These are phyloP conservation scores for Phragmatobia fuliginosa DNA, from an alignment of 2,888 invertebrate genomes.

Conservation along the genomic window DNA sequence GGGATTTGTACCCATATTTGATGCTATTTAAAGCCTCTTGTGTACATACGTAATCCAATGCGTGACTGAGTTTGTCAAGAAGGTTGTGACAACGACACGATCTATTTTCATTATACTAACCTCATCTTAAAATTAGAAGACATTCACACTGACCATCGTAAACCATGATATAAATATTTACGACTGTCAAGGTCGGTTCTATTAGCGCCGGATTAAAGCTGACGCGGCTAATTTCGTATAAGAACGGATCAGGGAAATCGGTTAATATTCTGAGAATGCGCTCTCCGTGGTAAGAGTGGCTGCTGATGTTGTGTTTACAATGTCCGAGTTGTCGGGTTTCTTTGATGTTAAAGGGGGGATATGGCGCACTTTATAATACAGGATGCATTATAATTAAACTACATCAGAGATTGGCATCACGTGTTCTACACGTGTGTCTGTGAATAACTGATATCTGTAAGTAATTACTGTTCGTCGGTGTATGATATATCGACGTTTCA, in stretches of 20 bases:
- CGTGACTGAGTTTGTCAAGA: constrained; percentile 26
- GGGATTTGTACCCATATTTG: not conserved
- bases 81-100: constrained; percentile 24
- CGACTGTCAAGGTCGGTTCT: constrained; percentile 72
- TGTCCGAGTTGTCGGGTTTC: constrained; percentile 53
- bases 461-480: not conserved
- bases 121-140: constrained; percentile 69
- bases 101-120: constrained; percentile 41
- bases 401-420: constrained; percentile 19
- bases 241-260: constrained; percentile 57
- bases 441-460: not conserved
- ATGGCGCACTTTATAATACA: constrained; percentile 47
- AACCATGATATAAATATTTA: constrained; percentile 74
- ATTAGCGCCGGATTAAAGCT: constrained; percentile 67
- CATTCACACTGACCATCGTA: constrained; percentile 77
- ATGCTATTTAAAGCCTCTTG: constrained; percentile 8
- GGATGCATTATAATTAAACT: constrained; percentile 47
- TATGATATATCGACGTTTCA: not conserved
- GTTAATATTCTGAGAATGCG: constrained; percentile 56
- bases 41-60: constrained; percentile 12
- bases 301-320: constrained; percentile 55
- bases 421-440: constrained; percentile 4
- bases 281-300: constrained; percentile 34
- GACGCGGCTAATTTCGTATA: constrained; percentile 59
- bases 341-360: constrained; percentile 56